Evolutionary conservation across 2,888 invertebrate species (phyloP).

Genomic region (Lasioglossum morio): DNA sequence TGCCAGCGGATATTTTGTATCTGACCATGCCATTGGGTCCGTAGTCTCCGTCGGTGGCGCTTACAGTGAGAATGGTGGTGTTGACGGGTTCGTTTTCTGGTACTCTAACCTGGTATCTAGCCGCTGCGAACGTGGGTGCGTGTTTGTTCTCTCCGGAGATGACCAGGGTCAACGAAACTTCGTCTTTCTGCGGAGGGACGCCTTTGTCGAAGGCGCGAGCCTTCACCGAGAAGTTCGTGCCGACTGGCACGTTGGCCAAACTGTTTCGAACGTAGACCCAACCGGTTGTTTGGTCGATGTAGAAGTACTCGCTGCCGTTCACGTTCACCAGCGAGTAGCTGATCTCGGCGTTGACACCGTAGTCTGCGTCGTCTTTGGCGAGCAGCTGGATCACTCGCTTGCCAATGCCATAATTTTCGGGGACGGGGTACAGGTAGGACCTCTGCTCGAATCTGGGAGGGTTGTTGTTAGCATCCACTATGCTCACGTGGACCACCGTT

Average conservation of each 20-base stretch:
- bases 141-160: slow-evolving; percentile 94
- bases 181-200: slow-evolving; percentile 93
- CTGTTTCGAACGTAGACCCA: slow-evolving; percentile 91
- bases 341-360: slow-evolving; percentile 95
- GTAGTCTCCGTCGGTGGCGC: slow-evolving; percentile 93
- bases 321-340: slow-evolving; percentile 91
- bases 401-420: slow-evolving; percentile 90
- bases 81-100: slow-evolving; percentile 96
- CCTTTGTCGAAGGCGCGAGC: slow-evolving; percentile 94
- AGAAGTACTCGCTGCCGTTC: slow-evolving; percentile 91
- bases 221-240: slow-evolving; percentile 86
- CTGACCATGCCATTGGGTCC: slow-evolving; percentile 96
- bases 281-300: slow-evolving; percentile 91
- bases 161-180: slow-evolving; percentile 90
- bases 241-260: slow-evolving; percentile 87
- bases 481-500: slow-evolving; percentile 93
- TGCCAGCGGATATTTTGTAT: slow-evolving; percentile 94
- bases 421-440: slow-evolving; percentile 92
- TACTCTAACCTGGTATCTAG: slow-evolving; percentile 95
- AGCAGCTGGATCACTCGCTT: slow-evolving; percentile 90
- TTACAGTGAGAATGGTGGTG: slow-evolving; percentile 93
- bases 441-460: slow-evolving; percentile 92
- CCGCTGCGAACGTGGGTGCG: slow-evolving; percentile 92
- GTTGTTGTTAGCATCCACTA: slow-evolving; percentile 97
- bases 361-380: slow-evolving; percentile 92